These are phyloP conservation scores for Lasioglossum figueresi DNA, from an alignment of 2,888 invertebrate species.

Conservation along the genomic window DNA sequence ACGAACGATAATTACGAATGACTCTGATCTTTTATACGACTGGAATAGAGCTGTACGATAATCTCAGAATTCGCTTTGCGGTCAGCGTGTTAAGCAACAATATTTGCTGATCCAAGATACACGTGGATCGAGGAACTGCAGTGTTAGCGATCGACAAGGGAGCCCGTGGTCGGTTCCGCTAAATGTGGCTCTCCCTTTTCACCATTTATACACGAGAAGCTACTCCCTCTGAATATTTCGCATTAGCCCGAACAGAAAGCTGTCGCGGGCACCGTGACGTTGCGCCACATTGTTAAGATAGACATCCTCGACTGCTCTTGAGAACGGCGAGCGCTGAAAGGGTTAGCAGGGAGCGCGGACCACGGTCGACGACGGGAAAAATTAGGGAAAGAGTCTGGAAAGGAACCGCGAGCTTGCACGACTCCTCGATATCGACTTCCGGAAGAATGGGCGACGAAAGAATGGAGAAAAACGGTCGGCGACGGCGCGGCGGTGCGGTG, in stretches of 20 bases:
- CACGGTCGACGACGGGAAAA: slow-evolving; percentile 1
- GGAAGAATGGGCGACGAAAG: slow-evolving; percentile 47
- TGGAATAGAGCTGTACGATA: too few species aligned
- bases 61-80: too few species aligned
- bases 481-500: slow-evolving; percentile 2
- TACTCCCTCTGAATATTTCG: not conserved
- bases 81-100: too few species aligned
- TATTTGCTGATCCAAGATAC: too few species aligned
- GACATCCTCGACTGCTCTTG: slow-evolving; percentile 1
- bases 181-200: not conserved
- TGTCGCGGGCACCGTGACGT: not conserved
- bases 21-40: too few species aligned
- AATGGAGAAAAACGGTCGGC: slow-evolving; percentile 38
- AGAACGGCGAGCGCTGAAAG: not conserved
- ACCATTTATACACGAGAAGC: not conserved
- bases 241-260: not conserved
- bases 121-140: too few species aligned
- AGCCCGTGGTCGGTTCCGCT: too few species aligned
- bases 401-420: slow-evolving; percentile 23
- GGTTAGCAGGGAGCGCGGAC: not conserved
- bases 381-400: slow-evolving; percentile 18
- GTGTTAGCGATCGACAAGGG: too few species aligned
- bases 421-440: slow-evolving; percentile 64
- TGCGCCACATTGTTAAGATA: not conserved
- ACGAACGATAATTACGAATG: too few species aligned